Evolutionary conservation across 2,113 vertebrate species (phyloP), one percentile per base, ranked within the genome.

Genomic region (Romanogobio albipinnatus): DNA sequence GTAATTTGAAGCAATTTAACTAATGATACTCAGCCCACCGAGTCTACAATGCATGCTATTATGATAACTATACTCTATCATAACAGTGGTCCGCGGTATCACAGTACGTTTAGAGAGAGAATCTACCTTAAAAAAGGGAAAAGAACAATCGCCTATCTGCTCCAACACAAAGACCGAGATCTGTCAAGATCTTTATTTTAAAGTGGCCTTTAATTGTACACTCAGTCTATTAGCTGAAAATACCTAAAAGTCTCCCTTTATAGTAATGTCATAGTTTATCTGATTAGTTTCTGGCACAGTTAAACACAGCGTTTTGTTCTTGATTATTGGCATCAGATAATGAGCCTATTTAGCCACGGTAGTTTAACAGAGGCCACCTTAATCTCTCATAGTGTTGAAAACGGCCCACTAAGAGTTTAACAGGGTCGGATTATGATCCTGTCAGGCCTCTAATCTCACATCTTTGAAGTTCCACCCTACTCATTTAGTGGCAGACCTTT

Each of bases 221-320:
- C 76, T 87, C 64, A 64, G 26, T 75, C 45, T 87, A 84, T 84
- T 90, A 90, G 82, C 66, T 73, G 76, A 53, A 86, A 86, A 86
- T 79, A 86, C 71, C 77, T 17, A 73, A 59, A 17, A 64, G 70
- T 43, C 78, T 49, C 19, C 78, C 59, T 84, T 61, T 59, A 85
- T 58, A 66, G 73, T 82, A 85, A 79, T 80, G 53, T 77, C 75
- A 76, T 81, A 84, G 83, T 82, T 86, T 90, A 87, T 88, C 84
- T 88, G 79, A 86, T 85, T 75, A 82, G 13, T 80, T 56, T 36
- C 84, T 58, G 82, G 80, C 66, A 68, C 56, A 53, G 66, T 86
- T 83, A 86, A 86, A 84, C 53, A 70, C 61, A 26, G 62, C 39
- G 47, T 62, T 86, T 78, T 86, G 82, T 86, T 84, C 82, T 43